Conservation (phyloP, 1,140 invertebrate species). For the Zaprionus africanus region DNA sequence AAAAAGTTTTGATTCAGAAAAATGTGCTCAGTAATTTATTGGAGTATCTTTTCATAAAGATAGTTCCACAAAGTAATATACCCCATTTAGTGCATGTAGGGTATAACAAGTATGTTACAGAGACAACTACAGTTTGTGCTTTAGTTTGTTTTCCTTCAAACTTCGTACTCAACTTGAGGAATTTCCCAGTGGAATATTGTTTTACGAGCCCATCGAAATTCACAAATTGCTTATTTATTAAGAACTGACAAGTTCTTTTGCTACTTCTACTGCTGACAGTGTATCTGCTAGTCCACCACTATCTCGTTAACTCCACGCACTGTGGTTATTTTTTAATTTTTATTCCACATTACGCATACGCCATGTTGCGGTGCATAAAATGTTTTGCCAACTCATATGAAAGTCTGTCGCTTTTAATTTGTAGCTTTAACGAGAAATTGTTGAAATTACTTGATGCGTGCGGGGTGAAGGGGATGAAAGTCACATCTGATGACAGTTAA, state of each 20-base stretch:
- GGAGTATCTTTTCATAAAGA: too few relatives aligned
- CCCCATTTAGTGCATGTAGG: background rate
- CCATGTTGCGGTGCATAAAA: constrained; percentile 38
- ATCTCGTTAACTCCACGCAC: background rate
- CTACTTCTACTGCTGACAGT: background rate
- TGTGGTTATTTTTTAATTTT: constrained; percentile 20
- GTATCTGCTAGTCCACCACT: background rate
- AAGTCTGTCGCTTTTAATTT: constrained; percentile 52
- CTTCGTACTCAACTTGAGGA: background rate
- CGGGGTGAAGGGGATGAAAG: background rate
- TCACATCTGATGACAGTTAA: constrained; percentile 41
- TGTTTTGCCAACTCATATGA: constrained; percentile 38
- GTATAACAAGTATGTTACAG: background rate
- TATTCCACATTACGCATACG: constrained; percentile 41
- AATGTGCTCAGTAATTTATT: too few relatives aligned
- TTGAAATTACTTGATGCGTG: constrained; percentile 35
- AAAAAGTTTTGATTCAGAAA: too few relatives aligned
- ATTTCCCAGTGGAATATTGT: background rate
- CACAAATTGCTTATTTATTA: background rate
- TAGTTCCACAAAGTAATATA: background rate
- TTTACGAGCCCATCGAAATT: background rate
- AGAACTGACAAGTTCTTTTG: background rate
- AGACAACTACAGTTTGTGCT: background rate
- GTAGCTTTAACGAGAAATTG: constrained; percentile 48
- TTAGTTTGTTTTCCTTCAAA: background rate